Base-by-base conservation (phyloP, 2,888 invertebrate species). In the Slavum lentiscoides region DNA sequence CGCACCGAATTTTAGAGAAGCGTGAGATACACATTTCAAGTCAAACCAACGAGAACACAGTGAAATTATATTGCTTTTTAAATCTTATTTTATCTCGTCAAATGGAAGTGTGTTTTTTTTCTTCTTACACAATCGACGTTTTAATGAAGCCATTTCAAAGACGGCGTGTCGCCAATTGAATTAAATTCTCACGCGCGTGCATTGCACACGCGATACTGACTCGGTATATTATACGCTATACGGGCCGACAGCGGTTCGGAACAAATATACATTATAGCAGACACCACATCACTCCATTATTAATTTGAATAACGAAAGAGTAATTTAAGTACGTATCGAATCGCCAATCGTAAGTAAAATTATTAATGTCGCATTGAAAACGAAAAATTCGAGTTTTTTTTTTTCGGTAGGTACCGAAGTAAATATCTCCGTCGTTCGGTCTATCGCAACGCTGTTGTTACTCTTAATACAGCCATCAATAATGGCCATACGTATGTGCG, bases 91-190 rank as follows among this genome's bases (percentile, higher is more conserved):
- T 68, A 59, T 61, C 61, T 62, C 37, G 37, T n/a, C 75, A 17
- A 68, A 76, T 59, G 69, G 13, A 55, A 53, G 62, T 55, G 69
- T 76, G n/a, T 76, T 43, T 76, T 53, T 58, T 43, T 76, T 53
- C 23, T 43, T 67, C 59, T 43, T 23, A 67, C 23, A 39, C 53
- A 70, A 77, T 62, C 77, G 69, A 70, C 70, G 70, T 62, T 70
- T 69, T 15, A 62, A 77, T 62, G 77, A 77, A 77, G 69, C 69
- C 69, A 68, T 77, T 77, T 62, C 37, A 77, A 77, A 77, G 69
- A 77, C 69, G 37, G 39, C 37, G 53, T 70, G 61, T 53, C 62
- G 53, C 49, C 59, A 59, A 49, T 49, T 67, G 62, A 77, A 77
- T 77, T 77, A 62, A 77, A 77, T 70, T 77, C 53, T 37, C 64